Base-by-base conservation (phyloP, 2,888 invertebrate genomes). In the Acanthosepion lycidas region DNA sequence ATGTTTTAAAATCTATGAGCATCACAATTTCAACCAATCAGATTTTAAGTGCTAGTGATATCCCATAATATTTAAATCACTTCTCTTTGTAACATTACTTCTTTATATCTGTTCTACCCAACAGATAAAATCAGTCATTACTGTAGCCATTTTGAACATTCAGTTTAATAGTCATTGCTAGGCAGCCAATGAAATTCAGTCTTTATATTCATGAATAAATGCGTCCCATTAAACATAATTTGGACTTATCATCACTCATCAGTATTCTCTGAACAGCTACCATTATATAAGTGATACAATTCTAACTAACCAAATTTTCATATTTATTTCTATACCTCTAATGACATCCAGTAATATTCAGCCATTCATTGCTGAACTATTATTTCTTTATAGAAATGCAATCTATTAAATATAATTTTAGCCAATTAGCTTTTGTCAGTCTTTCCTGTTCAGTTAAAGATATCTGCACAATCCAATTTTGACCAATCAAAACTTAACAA, bases 211-310 rank as follows among this genome's bases (percentile, higher is more conserved):
- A 0, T 78, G 78, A 78, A 78, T 78, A 78, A 78, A 78, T n/a
- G 78, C 78, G n/a, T 15, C 78, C n/a, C 78, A 78, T 78, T 78
- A 78, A 78, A 33, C 33, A 78, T 33, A 78, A 78, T 78, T 78
- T 78, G n/a, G 33, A 78, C 78, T 78, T 78, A 78, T 78, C 78
- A 78, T 78, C 78, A 78, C 78, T 78, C 78, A 78, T 78, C 78
- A 78, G n/a, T 78, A n/a, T 78, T n/a, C n/a, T 15, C 2, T 78
- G 78, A 78, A 78, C n/a, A 78, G n/a, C 78, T 5, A 78, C n/a
- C 18, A 12, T n/a, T 78, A 33, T 78, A 78, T 33, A 78, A 78
- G 78, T 78, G 78, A 78, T n/a, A 78, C 78, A 78, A 78, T 78
- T 78, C 78, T 78, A 33, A n/a, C 78, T n/a, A 78, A 78, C 33